phyloP scores from a whole-genome alignment of 1,140 invertebrate genomes.

The Episyrphus balteatus region DNA sequence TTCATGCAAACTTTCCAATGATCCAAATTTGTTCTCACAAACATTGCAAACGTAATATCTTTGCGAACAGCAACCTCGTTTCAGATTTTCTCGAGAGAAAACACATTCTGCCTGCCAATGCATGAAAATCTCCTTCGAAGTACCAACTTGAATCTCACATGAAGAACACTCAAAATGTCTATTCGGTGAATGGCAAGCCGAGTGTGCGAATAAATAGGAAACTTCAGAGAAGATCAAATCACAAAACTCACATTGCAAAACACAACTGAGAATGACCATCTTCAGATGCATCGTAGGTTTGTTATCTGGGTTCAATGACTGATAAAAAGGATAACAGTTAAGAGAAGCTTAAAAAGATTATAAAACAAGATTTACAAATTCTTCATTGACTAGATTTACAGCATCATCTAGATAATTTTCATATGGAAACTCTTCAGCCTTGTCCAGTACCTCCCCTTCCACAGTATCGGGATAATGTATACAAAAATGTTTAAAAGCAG shows the following conservation, averaged over 20 bases:
- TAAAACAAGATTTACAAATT: constrained; percentile 1
- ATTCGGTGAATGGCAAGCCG: constrained; percentile 38
- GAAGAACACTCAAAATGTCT: constrained; percentile 45
- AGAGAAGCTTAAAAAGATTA: too few relatives aligned
- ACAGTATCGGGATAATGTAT: constrained; percentile 7
- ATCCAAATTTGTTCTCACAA: constrained; percentile 35
- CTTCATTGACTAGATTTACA: constrained; percentile 1
- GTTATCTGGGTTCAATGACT: neutral
- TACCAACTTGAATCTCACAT: constrained; percentile 40
- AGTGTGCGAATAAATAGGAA: constrained; percentile 38
- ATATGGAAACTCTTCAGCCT: constrained; percentile 3
- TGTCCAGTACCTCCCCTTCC: neutral
- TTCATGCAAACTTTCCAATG: constrained; percentile 31
- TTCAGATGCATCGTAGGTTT: constrained; percentile 4
- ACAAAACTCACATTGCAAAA: constrained; percentile 48
- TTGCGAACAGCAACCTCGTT: constrained; percentile 17
- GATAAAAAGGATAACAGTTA: too few relatives aligned
- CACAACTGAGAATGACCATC: constrained; percentile 20
- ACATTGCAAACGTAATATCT: constrained; percentile 38
- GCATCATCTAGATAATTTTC: constrained; percentile 6
- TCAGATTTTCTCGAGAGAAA: constrained; percentile 30
- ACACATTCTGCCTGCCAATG: constrained; percentile 46
- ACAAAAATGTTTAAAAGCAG: constrained; percentile 15
- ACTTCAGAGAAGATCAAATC: constrained; percentile 42
- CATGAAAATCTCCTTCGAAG: constrained; percentile 38